Conservation (phyloP, 1,140 invertebrate genomes). For the Drosophila arizonae region DNA sequence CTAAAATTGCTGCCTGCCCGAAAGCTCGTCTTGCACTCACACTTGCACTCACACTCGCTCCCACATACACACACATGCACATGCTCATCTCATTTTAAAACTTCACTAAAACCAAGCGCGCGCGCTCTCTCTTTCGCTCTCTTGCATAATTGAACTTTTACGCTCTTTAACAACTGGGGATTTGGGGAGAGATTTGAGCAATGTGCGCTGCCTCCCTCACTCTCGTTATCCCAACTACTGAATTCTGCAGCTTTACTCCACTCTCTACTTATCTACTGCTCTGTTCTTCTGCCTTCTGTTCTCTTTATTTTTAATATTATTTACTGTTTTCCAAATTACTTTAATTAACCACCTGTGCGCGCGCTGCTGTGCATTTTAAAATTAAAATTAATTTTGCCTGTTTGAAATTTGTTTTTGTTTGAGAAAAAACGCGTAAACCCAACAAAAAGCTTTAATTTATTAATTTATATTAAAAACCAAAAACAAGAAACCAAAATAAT, state of each 20-base stretch:
- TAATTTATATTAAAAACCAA: slow-evolving; percentile 34
- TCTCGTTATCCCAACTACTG: not conserved
- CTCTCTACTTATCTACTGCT: slow-evolving; percentile 22
- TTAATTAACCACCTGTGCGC: slow-evolving; percentile 56
- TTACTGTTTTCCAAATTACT: slow-evolving; percentile 15
- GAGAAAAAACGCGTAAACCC: slow-evolving; percentile 32
- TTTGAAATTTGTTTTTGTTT: slow-evolving; percentile 82
- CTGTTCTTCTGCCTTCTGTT: slow-evolving; percentile 21
- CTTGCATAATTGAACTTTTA: not conserved
- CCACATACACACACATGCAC: slow-evolving; percentile 15
- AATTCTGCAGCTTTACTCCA: slow-evolving; percentile 8
- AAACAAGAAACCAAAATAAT: slow-evolving; percentile 37
- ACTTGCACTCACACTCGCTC: not conserved
- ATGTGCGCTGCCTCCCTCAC: slow-evolving; percentile 1
- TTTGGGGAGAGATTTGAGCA: not conserved
- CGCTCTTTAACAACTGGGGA: not conserved
- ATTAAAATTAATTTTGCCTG: slow-evolving; percentile 57
- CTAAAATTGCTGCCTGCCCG: slow-evolving; percentile 12
- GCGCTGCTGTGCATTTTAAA: slow-evolving; percentile 58
- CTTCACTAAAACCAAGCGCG: not conserved
- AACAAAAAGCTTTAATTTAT: slow-evolving; percentile 57
- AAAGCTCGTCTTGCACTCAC: slow-evolving; percentile 15
- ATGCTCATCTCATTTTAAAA: slow-evolving; percentile 5
- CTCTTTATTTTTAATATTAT: not conserved
- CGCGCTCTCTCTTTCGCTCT: not conserved